phyloP scores from a whole-genome alignment of 2,888 invertebrate genomes.

The Bombylius discolor region DNA sequence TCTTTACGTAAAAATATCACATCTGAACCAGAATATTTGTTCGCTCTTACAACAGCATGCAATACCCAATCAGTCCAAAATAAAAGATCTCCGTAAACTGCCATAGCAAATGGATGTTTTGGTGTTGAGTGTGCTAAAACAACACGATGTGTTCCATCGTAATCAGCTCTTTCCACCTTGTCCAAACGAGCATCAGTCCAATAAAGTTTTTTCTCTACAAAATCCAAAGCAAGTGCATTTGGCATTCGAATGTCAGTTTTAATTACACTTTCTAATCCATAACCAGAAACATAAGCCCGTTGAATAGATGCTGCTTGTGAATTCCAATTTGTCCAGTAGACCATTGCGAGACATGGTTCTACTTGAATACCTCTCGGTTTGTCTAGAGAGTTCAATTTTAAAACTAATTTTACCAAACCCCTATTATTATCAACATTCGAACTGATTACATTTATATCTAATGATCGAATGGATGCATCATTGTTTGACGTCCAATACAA shows the following conservation, averaged over 20 bases:
- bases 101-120: slow-evolving; percentile 78
- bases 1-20: slow-evolving; percentile 54
- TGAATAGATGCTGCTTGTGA: slow-evolving; percentile 66
- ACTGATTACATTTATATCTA: slow-evolving; percentile 21
- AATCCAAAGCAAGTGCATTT: slow-evolving; percentile 69
- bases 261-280: slow-evolving; percentile 54
- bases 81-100: slow-evolving; percentile 65
- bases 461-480: slow-evolving; percentile 50
- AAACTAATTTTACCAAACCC: slow-evolving; percentile 40
- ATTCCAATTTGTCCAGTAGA: slow-evolving; percentile 89
- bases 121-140: slow-evolving; percentile 57
- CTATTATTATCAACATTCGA: slow-evolving; percentile 32
- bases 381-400: slow-evolving; percentile 54
- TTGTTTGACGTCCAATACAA: slow-evolving; percentile 81
- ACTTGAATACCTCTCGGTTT: slow-evolving; percentile 76
- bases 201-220: slow-evolving; percentile 59
- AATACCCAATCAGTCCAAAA: slow-evolving; percentile 90
- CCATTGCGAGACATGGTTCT: slow-evolving; percentile 58
- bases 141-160: slow-evolving; percentile 62
- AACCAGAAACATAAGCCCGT: slow-evolving; percentile 57
- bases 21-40: slow-evolving; percentile 65
- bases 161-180: slow-evolving; percentile 69
- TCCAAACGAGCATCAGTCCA: slow-evolving; percentile 78
- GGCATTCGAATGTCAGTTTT: slow-evolving; percentile 73
- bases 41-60: slow-evolving; percentile 66